These are phyloP conservation scores for Terebella lapidaria DNA, from an alignment of 2,888 invertebrate genomes.

Conservation along the genomic window DNA sequence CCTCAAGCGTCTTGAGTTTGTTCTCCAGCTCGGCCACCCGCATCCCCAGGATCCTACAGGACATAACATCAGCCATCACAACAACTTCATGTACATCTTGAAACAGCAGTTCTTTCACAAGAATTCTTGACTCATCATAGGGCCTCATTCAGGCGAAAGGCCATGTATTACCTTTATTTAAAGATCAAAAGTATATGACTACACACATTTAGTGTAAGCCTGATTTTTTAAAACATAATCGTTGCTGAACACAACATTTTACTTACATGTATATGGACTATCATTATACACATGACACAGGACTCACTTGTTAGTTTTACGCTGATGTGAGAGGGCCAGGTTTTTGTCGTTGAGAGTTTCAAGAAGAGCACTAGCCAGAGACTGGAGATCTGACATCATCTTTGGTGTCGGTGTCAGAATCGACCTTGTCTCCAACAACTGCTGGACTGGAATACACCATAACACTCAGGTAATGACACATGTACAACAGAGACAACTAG, in stretches of 20 bases:
- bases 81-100: neutral
- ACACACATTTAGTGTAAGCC: too few species aligned
- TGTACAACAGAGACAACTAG: neutral
- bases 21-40: conserved; percentile 78
- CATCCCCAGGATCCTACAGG: conserved; percentile 69
- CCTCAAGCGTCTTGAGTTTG: conserved; percentile 61
- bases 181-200: too few species aligned
- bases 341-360: conserved; percentile 83
- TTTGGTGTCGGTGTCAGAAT: conserved; percentile 58
- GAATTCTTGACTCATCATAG: too few species aligned
- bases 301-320: conserved; percentile 70
- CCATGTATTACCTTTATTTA: neutral
- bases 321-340: conserved; percentile 75
- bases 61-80: neutral
- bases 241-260: too few species aligned
- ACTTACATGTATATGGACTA: too few species aligned
- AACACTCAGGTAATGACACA: neutral
- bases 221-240: too few species aligned
- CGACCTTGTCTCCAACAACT: conserved; percentile 65
- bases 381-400: conserved; percentile 71
- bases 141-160: neutral
- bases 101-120: too few species aligned
- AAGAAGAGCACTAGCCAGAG: conserved; percentile 71
- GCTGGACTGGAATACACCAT: conserved; percentile 67
- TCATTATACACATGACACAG: too few species aligned